Evolutionary conservation across 2,888 invertebrate genomes (phyloP).

Genomic region (Flabesymbios commensalis): DNA sequence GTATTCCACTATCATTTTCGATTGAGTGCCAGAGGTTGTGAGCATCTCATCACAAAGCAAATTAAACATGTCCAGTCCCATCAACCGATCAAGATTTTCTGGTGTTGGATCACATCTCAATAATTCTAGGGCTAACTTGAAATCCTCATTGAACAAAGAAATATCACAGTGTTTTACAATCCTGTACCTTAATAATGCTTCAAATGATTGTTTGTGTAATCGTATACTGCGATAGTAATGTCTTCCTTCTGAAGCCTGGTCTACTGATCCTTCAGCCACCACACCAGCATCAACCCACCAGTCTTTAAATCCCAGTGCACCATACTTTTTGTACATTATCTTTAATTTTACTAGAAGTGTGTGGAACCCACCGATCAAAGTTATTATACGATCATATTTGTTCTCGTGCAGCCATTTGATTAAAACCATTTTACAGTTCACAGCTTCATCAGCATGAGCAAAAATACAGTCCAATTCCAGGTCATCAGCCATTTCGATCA

Average conservation of each 20-base stretch:
- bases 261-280: not conserved
- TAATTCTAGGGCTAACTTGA: not conserved
- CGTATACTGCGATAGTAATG: not conserved
- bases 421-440: not conserved
- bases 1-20: too few species aligned
- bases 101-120: not conserved
- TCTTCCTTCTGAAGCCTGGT: not conserved
- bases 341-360: not conserved
- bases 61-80: not conserved
- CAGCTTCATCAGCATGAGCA: not conserved
- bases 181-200: not conserved
- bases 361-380: not conserved
- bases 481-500: too few species aligned
- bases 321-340: not conserved
- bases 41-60: not conserved
- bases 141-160: not conserved
- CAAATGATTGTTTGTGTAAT: slow-evolving; percentile 3
- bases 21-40: not conserved
- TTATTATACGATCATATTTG: not conserved
- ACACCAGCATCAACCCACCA: not conserved
- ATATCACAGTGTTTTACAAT: not conserved
- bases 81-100: not conserved
- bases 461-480: too few species aligned
- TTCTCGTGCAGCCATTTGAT: not conserved
- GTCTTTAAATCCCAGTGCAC: not conserved